phyloP scores from a whole-genome alignment of 2,797 vertebrate species.

The Artibeus lituratus region DNA sequence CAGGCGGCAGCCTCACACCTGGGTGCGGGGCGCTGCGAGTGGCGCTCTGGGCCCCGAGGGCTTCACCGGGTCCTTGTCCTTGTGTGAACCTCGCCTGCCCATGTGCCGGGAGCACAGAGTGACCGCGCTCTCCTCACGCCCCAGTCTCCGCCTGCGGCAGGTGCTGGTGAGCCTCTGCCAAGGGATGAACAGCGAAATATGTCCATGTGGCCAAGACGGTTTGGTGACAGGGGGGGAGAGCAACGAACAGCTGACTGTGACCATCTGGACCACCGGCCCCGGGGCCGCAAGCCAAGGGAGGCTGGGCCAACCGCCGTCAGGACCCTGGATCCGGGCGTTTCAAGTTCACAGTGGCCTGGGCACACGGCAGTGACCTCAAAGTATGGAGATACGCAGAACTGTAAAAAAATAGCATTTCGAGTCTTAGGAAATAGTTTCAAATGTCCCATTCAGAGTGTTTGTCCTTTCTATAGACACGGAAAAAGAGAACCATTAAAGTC shows the following conservation, averaged over 20 bases:
- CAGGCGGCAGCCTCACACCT: not conserved
- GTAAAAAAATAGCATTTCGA: not conserved
- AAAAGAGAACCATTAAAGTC: not conserved
- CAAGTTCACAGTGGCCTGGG: not conserved
- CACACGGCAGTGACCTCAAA: not conserved
- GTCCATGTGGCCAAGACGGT: too few relatives aligned
- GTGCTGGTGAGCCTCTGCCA: not conserved
- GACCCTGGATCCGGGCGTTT: not conserved
- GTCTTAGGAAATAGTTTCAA: not conserved
- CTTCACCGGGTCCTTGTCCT: not conserved
- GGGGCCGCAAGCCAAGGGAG: too few relatives aligned
- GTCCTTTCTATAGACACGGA: not conserved
- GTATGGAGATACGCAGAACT: not conserved
- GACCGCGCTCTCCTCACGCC: not conserved
- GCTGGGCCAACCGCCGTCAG: too few relatives aligned
- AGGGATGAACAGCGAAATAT: accelerated
- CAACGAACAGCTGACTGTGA: not conserved
- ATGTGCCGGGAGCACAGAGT: not conserved
- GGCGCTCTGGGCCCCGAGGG: too few relatives aligned
- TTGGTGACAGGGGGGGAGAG: not conserved
- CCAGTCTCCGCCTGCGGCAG: too few relatives aligned
- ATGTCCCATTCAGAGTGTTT: not conserved
- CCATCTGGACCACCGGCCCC: not conserved
- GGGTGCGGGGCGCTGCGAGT: not conserved
- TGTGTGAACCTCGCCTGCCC: not conserved